Evolutionary conservation across 2,888 invertebrate genomes (phyloP), one percentile per base, ranked within the genome.

Genomic region (Mimumesa dahlbomi): DNA sequence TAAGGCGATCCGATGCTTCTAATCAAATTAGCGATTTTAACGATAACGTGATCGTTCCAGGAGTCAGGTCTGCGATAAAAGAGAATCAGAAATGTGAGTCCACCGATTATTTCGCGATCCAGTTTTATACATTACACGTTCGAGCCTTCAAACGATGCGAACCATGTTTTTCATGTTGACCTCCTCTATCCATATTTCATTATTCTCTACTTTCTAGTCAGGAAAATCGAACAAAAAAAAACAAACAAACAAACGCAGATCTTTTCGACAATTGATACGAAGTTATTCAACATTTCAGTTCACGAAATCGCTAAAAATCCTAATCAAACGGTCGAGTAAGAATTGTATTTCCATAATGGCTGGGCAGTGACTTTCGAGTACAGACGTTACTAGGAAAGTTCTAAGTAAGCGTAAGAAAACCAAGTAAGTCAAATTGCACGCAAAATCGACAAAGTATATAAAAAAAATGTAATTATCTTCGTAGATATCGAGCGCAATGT

Each of bases 21-120:
- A 25, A 25, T 25, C 7, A 7, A 25, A 25, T 25, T 25, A 25
- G 25, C 25, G 25, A 25, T 7, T 7, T 25, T 25, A 25, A n/a
- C 25, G 3, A 7, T 25, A 25, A n/a, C n/a, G n/a, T 7, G 25
- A 3, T 25, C 25, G 25, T 25, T n/a, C 25, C 3, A 25, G 25
- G n/a, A 31, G 31, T 14, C 31, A 18, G 14, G 16, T 38, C 3
- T 4, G 5, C 40, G 18, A 40, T 14, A 18, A 40, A n/a, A 16
- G 40, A 40, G 36, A 11, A 45, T 31, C 50, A 45, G 46, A 48
- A n/a, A 48, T 38, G 56, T 31, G 67, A 63, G 50, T 63, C 38
- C 54, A 38, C 42, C 18, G 21, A 50, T 63, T 45, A 54, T 63
- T 67, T 67, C 18, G 16, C 65, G 45, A 40, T 49, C 43, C 22